These are phyloP conservation scores for Leptopterna dolabrata DNA, from an alignment of 2,888 invertebrate genomes.

Conservation along the genomic window DNA sequence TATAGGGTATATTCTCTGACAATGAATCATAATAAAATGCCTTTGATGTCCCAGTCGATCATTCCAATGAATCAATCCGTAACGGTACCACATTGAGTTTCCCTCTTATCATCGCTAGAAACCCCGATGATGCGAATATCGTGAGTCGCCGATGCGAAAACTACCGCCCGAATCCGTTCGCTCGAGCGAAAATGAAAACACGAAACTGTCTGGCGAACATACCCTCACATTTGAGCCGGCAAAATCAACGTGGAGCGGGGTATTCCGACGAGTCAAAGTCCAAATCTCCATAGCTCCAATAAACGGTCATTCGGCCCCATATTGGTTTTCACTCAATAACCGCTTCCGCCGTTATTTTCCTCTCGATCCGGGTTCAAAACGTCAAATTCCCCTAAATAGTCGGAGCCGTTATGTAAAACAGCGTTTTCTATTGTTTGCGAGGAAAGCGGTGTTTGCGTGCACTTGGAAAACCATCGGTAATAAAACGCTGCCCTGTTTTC, in stretches of 20 bases:
- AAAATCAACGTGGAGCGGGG: neutral
- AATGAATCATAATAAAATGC: no score
- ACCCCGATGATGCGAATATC: neutral
- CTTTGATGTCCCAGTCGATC: no score
- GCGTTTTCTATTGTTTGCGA: neutral
- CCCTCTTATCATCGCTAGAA: neutral
- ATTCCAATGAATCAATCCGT: no score
- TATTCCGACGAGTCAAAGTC: neutral
- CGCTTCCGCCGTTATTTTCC: neutral
- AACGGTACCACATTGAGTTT: no score
- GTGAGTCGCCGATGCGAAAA: neutral
- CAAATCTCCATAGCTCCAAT: neutral
- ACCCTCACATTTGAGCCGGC: neutral
- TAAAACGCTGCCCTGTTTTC: neutral
- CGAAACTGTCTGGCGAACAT: neutral
- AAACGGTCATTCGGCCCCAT: neutral
- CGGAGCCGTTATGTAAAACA: neutral
- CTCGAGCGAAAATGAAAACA: neutral
- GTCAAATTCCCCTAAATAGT: neutral
- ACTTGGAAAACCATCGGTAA: neutral
- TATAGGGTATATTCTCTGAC: no score
- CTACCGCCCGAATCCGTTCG: neutral
- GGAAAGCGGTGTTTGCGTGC: neutral
- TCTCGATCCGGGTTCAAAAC: neutral
- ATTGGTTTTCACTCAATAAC: neutral